Evolutionary conservation across 2,797 vertebrate genomes (phyloP).

Genomic region (Dromococcyx pavoninus): DNA sequence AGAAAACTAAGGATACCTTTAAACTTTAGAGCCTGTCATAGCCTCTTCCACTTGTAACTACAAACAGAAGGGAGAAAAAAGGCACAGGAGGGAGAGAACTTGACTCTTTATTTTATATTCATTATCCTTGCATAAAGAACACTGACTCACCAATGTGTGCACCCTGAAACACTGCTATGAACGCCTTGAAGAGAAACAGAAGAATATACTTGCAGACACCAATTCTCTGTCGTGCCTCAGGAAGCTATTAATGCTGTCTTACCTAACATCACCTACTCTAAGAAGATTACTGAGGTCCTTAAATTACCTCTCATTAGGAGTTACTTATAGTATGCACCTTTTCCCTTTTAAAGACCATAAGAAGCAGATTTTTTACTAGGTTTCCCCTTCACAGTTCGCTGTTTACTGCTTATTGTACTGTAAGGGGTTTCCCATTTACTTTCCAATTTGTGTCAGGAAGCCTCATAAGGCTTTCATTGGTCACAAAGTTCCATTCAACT

Average conservation of each 20-base stretch:
- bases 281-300: neutral
- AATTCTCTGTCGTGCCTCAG: neutral
- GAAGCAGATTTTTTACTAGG: neutral
- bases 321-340: neutral
- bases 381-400: neutral
- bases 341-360: neutral
- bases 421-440: neutral
- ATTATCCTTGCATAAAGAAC: neutral
- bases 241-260: neutral
- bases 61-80: neutral
- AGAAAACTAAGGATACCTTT: neutral
- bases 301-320: neutral
- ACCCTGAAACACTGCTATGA: neutral
- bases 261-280: neutral
- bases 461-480: neutral
- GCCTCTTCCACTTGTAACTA: neutral
- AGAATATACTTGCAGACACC: neutral
- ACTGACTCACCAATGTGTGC: fast-evolving
- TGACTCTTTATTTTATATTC: neutral
- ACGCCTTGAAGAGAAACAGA: neutral
- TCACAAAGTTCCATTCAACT: neutral
- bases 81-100: fast-evolving
- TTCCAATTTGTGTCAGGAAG: neutral
- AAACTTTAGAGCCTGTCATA: neutral
- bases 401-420: too few relatives aligned